Evolutionary conservation across 2,888 invertebrate species (phyloP).

Genomic region (Protophormia terraenovae): DNA sequence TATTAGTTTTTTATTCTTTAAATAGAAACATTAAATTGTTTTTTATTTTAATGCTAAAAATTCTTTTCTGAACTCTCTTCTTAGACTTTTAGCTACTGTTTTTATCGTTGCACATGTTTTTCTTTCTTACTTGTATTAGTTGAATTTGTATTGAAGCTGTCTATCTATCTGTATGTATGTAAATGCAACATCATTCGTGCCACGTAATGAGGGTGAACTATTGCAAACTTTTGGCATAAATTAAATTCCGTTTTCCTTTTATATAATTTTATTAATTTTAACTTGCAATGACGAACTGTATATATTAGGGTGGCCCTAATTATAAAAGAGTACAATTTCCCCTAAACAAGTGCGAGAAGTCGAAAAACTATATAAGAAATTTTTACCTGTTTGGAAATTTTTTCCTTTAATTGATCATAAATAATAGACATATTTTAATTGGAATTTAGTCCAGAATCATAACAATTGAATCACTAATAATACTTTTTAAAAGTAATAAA

Average conservation of each 20-base stretch:
- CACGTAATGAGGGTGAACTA: conserved; percentile 55
- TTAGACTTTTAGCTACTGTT: neutral
- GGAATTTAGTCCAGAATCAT: no score
- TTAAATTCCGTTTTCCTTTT: conserved; percentile 54
- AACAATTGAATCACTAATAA: no score
- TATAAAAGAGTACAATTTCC: no score
- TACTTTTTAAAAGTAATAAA: no score
- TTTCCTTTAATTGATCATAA: no score
- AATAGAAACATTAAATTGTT: conserved; percentile 22
- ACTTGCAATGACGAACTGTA: conserved; percentile 20
- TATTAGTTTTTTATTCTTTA: neutral
- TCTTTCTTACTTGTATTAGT: neutral
- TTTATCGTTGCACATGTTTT: neutral
- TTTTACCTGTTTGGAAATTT: no score
- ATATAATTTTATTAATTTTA: conserved; percentile 59
- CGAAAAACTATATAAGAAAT: no score
- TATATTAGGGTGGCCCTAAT: no score
- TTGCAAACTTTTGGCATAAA: conserved; percentile 60
- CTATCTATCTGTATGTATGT: conserved; percentile 11
- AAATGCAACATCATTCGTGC: conserved; percentile 28
- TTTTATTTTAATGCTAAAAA: conserved; percentile 29
- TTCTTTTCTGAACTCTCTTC: neutral
- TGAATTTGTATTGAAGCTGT: conserved; percentile 9
- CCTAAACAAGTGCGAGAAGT: no score
- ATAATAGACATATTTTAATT: no score